Conservation (phyloP, 2,113 vertebrate genomes). For the Eira barbara region DNA sequence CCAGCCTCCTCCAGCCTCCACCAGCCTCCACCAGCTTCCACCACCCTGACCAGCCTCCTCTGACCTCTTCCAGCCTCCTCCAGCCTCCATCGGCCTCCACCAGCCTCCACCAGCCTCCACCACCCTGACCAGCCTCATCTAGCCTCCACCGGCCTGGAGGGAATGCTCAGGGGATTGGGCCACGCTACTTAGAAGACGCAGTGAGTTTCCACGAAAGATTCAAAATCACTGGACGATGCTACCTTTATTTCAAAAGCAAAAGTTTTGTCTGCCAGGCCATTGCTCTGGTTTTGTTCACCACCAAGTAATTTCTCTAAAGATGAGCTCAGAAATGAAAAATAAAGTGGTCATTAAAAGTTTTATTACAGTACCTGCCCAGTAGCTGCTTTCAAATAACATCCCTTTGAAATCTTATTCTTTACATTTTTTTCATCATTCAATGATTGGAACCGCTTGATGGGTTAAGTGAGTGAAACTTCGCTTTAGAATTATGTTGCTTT, state of each 20-base stretch:
- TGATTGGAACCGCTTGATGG: background rate
- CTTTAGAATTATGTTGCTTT: slow-evolving; percentile 30
- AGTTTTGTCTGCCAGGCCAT: background rate
- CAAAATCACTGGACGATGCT: background rate
- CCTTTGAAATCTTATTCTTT: slow-evolving; percentile 14
- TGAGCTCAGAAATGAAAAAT: slow-evolving; percentile 40
- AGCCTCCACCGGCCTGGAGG: too few species aligned
- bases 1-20: too few species aligned
- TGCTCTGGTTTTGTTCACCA: background rate
- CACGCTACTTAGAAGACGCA: background rate
- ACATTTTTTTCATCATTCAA: background rate
- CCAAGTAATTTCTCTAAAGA: slow-evolving; percentile 52
- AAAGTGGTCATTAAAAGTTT: slow-evolving; percentile 42
- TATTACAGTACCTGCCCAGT: background rate
- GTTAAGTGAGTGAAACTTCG: slow-evolving; percentile 7
- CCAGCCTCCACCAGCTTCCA: background rate
- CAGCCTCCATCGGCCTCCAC: too few species aligned
- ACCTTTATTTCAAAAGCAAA: background rate
- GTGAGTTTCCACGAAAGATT: background rate
- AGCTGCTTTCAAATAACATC: slow-evolving; percentile 52
- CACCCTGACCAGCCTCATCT: too few species aligned
- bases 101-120: too few species aligned
- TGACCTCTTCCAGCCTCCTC: too few species aligned
- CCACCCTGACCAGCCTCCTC: too few species aligned
- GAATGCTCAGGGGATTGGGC: background rate